These are phyloP conservation scores for honey bee (Apis mellifera) DNA, from an alignment of 1,140 invertebrate genomes.

Conservation along the genomic window Amel_HAv3.1 CM009944.2:7988501-7989000, in stretches of 20 bases:
- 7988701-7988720: too few relatives aligned
- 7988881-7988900: too few relatives aligned
- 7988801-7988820: too few relatives aligned
- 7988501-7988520: neutral
- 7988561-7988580: neutral
- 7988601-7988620: constrained; percentile 11
- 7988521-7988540: neutral
- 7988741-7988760: too few relatives aligned
- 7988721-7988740: too few relatives aligned
- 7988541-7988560: neutral
- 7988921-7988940: too few relatives aligned
- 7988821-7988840: too few relatives aligned
- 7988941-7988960: neutral
- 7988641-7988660: neutral
- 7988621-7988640: constrained; percentile 27
- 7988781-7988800: too few relatives aligned
- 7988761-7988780: too few relatives aligned
- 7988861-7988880: too few relatives aligned
- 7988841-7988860: too few relatives aligned
- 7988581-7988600: constrained; percentile 12
- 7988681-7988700: neutral
- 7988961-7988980: neutral
- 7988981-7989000: constrained; percentile 5
- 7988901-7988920: too few relatives aligned
- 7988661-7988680: neutral